phyloP scores from a whole-genome alignment of 1,140 invertebrate species.

The Drosophila ercepeae region DNA sequence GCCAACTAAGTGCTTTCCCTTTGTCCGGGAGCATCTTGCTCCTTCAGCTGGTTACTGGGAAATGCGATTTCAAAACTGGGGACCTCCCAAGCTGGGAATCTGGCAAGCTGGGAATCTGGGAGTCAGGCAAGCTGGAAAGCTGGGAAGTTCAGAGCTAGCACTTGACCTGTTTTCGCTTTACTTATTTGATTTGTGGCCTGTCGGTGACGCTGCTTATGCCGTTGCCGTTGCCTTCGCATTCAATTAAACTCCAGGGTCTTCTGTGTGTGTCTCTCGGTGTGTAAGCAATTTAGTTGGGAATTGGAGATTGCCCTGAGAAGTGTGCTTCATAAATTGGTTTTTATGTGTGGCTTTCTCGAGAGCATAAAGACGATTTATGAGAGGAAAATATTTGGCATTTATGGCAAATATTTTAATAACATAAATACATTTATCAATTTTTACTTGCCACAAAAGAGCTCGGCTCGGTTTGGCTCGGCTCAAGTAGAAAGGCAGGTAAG shows the following conservation, averaged over 20 bases:
- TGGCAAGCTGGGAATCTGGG: constrained; percentile 21
- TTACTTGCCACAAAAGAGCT: background rate
- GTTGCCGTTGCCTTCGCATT: constrained; percentile 57
- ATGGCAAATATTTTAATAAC: constrained; percentile 10
- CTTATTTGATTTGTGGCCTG: constrained; percentile 53
- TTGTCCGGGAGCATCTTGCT: constrained; percentile 20
- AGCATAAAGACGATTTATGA: background rate
- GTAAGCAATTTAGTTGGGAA: constrained; percentile 3
- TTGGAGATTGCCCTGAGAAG: constrained; percentile 32
- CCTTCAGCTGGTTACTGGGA: background rate
- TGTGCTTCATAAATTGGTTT: constrained; percentile 46
- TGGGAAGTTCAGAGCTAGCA: constrained; percentile 60
- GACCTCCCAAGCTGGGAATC: too few species aligned
- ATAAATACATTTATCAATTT: constrained; percentile 9
- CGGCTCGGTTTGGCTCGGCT: too few species aligned
- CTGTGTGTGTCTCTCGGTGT: constrained; percentile 8
- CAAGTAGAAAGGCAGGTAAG: background rate
- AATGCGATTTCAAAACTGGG: too few species aligned
- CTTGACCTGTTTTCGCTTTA: constrained; percentile 59
- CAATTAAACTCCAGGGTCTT: constrained; percentile 53
- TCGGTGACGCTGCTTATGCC: constrained; percentile 43
- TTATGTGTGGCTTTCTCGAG: constrained; percentile 17
- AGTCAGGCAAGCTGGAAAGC: background rate
- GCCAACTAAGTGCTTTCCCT: constrained; percentile 36
- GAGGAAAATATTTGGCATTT: constrained; percentile 32